phyloP scores from a whole-genome alignment of 2,797 vertebrate species.

The Coreius guichenoti region DNA sequence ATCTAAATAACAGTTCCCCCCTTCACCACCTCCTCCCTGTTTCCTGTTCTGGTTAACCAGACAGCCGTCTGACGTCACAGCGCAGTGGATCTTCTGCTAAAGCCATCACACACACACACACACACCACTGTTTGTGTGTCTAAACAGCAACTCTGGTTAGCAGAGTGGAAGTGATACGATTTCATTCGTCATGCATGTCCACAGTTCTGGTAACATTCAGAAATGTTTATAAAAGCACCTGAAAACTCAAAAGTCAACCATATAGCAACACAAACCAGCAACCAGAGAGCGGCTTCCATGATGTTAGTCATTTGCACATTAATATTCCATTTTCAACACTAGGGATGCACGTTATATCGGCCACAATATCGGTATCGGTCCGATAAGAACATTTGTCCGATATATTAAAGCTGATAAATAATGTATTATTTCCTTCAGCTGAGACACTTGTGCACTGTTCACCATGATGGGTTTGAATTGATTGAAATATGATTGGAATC shows the following conservation, averaged over 20 bases:
- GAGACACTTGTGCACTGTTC: too few relatives aligned
- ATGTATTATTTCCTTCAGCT: too few relatives aligned
- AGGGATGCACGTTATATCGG: too few relatives aligned
- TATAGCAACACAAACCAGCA: background rate
- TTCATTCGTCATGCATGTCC: background rate
- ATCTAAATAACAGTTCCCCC: conserved; percentile 24
- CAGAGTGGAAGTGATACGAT: background rate
- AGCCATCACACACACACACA: conserved; percentile 9
- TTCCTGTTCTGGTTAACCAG: conserved; percentile 56
- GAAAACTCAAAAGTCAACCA: background rate
- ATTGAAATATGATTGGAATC: too few relatives aligned
- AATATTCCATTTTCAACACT: background rate
- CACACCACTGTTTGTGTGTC: background rate
- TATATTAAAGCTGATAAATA: too few relatives aligned
- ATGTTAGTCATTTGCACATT: background rate
- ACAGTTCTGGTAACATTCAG: background rate
- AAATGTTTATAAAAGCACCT: background rate
- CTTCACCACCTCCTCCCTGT: conserved; percentile 8
- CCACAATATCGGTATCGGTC: too few relatives aligned
- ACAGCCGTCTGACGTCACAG: conserved; percentile 24
- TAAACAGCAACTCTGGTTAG: background rate
- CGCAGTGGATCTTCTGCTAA: conserved; percentile 13
- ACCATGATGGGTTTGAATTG: too few relatives aligned
- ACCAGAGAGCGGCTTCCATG: background rate
- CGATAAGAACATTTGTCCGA: too few relatives aligned